These are phyloP conservation scores for Colistium nudipinnis DNA, from an alignment of 2,113 vertebrate genomes.

Conservation along the genomic window DNA sequence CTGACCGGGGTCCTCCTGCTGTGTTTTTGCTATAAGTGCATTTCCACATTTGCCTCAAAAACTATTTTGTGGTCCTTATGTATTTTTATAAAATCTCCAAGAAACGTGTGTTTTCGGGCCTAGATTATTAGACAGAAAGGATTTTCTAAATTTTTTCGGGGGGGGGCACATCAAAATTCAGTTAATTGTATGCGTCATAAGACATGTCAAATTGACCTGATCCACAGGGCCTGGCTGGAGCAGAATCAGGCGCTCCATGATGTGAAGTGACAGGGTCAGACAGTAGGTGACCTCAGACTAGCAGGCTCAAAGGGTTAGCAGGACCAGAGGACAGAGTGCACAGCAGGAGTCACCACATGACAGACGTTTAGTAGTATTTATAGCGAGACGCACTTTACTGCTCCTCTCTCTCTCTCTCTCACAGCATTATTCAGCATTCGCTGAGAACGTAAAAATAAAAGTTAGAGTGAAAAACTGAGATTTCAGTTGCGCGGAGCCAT, in stretches of 20 bases:
- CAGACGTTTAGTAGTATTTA: conserved; percentile 27
- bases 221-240: conserved; percentile 14
- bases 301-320: conserved; percentile 78
- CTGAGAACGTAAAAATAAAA: neutral
- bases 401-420: neutral
- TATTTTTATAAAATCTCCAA: too few relatives aligned
- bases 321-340: conserved; percentile 29
- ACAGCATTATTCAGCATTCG: neutral
- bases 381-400: conserved; percentile 6
- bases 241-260: conserved; percentile 18
- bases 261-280: conserved; percentile 58
- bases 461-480: neutral
- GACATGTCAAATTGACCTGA: conserved; percentile 10
- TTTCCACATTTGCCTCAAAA: neutral
- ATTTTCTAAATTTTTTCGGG: neutral
- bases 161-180: conserved; percentile 2
- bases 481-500: neutral
- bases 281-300: conserved; percentile 60
- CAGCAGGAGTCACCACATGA: conserved; percentile 51
- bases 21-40: neutral
- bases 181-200: neutral
- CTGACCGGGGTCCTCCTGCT: conserved; percentile 40
- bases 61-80: neutral
- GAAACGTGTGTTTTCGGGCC: neutral
- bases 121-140: neutral